Percentiles rank a stretch among this genome's conserved stretches.
Conservation (phyloP, 2,113 vertebrate genomes). For the Grammomys surdaster region DNA sequence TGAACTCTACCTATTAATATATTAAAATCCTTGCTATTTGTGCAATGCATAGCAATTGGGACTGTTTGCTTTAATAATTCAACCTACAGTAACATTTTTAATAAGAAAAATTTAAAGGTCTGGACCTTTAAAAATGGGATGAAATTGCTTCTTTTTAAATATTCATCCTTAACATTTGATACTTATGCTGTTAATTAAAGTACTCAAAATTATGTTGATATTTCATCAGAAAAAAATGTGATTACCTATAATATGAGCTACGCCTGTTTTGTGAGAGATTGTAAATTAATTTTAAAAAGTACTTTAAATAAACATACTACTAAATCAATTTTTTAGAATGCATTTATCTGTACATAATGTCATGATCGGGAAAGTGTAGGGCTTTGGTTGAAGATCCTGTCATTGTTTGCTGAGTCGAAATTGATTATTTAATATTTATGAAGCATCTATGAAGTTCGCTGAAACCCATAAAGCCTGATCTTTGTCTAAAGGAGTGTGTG, state of each 20-base stretch:
- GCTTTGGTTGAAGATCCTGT: background rate
- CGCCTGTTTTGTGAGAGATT: background rate
- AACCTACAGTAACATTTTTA: slow-evolving; percentile 56
- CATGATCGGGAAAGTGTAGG: background rate
- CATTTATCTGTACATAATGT: background rate
- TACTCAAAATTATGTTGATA: slow-evolving; percentile 49
- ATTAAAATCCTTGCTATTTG: slow-evolving; percentile 69
- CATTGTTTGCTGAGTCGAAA: slow-evolving; percentile 48
- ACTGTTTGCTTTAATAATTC: slow-evolving; percentile 65
- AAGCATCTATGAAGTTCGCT: slow-evolving; percentile 30
- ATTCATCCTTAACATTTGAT: slow-evolving; percentile 46
- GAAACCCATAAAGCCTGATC: slow-evolving; percentile 23
- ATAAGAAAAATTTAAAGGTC: slow-evolving; percentile 60
- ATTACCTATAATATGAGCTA: slow-evolving; percentile 37
- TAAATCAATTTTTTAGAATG: background rate
- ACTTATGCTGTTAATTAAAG: slow-evolving; percentile 36
- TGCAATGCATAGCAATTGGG: background rate
- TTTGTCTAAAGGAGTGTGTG: background rate
- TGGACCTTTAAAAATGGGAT: slow-evolving; percentile 46
- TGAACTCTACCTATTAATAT: slow-evolving; percentile 57
- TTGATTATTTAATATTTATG: slow-evolving; percentile 64
- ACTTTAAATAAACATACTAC: slow-evolving; percentile 7
- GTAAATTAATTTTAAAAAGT: slow-evolving; percentile 57
- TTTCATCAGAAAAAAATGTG: slow-evolving; percentile 59
- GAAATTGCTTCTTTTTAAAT: slow-evolving; percentile 50